Conservation (phyloP, 2,888 invertebrate genomes). For the Entomobrya proxima region DNA sequence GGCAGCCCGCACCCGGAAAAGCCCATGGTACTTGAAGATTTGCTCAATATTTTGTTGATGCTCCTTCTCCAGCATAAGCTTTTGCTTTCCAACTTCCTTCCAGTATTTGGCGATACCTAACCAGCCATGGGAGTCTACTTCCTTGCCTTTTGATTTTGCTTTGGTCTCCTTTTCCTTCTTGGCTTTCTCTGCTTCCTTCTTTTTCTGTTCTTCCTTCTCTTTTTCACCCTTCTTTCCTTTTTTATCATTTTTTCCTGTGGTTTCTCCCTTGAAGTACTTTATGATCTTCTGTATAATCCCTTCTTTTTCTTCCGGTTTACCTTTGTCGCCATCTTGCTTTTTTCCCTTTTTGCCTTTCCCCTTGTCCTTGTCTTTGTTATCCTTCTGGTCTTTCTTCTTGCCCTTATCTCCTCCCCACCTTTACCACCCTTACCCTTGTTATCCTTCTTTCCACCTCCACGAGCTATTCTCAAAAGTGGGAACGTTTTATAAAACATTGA, state of each 20-base stretch:
- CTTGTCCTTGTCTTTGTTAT: background rate
- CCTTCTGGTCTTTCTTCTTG: background rate
- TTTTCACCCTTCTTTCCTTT: background rate
- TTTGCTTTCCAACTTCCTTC: background rate
- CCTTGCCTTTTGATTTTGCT: background rate
- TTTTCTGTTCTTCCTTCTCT: background rate
- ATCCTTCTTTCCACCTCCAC: slow-evolving; percentile 40
- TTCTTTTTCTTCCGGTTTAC: no score
- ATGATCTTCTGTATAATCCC: background rate
- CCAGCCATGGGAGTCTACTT: background rate
- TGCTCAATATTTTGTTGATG: slow-evolving; percentile 11
- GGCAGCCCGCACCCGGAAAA: slow-evolving; percentile 21
- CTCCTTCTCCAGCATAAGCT: slow-evolving; percentile 3
- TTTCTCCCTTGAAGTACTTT: background rate
- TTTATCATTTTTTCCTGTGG: background rate
- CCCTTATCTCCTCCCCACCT: no score
- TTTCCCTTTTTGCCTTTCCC: background rate
- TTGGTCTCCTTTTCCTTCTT: background rate
- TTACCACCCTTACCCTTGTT: slow-evolving; percentile 14
- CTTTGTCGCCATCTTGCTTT: no score
- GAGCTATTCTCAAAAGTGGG: background rate
- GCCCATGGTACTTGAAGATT: slow-evolving; percentile 26
- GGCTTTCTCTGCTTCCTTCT: background rate
- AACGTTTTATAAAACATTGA: background rate
- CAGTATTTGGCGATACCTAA: background rate